Percentiles rank a stretch among this genome's conserved stretches.
Conservation (phyloP, 2,797 vertebrate species). For the Bradypodion ventrale region DNA sequence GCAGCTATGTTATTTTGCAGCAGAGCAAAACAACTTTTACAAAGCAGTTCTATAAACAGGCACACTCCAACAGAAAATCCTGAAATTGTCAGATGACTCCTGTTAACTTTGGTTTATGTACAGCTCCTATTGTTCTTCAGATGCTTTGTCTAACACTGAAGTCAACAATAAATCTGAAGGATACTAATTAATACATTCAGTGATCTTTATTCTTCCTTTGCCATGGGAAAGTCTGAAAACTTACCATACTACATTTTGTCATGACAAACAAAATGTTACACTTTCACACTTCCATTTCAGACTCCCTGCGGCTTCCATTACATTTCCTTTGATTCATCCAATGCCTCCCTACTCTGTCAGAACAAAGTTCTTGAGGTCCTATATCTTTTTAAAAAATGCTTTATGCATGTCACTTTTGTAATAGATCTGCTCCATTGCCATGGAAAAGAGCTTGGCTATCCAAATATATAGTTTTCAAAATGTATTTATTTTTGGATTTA, state of each 20-base stretch:
- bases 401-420: not conserved
- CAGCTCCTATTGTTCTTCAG: not conserved
- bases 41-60: too few relatives aligned
- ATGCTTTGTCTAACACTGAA: not conserved
- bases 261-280: not conserved
- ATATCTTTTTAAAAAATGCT: not conserved
- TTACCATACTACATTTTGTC: not conserved
- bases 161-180: not conserved
- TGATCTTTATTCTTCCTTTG: not conserved
- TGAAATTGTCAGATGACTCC: not conserved
- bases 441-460: not conserved
- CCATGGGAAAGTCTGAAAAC: not conserved
- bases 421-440: not conserved
- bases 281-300: not conserved
- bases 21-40: too few relatives aligned
- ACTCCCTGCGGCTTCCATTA: slow-evolving; percentile 9
- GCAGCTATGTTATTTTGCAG: too few relatives aligned
- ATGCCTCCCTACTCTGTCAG: not conserved
- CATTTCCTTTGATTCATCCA: not conserved
- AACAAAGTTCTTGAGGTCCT: not conserved
- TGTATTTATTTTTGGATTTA: not conserved
- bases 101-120: not conserved
- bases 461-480: not conserved
- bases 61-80: too few relatives aligned
- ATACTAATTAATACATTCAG: not conserved